Base-by-base conservation (phyloP, 2,888 invertebrate genomes). In the Diarsia brunnea region DNA sequence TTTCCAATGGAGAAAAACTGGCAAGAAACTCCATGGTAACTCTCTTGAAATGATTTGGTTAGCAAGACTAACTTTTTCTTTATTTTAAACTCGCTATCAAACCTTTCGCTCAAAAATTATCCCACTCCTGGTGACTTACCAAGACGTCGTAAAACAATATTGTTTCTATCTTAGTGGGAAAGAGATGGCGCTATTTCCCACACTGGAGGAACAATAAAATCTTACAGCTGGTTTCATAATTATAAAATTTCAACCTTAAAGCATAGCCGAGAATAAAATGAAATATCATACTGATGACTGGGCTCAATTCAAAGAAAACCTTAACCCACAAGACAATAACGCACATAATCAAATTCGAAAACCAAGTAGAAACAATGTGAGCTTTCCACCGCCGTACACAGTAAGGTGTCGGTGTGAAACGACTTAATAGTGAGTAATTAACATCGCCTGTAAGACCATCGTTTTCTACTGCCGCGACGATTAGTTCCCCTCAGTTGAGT, bases 351-450 rank as follows among this genome's bases (percentile, higher is more conserved):
- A n/a, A 38, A 75, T 21, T 31, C 4, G 49, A 66, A 38, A 27
- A 8, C 10, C 14, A 31, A 68, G 31, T 75, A 47, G 63, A 82
- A 38, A 16, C 12, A 43, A 72, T n/a, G 11, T 8, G 27, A 55
- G 21, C 21, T 31, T 65, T 66, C 14, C 47, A n/a, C 43, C 60
- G 53, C 47, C 43, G 1, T 61, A 58, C 10, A 47, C 12, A 24
- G 21, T 51, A 71, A 85, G 71, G 71, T 74, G 83, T 72, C 60
- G 60, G 73, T 8, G 60, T 55, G 19, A 68, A 81, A 67, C 73
- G 63, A 60, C 70, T 47, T 81, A 65, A 77, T 58, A 64, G 73
- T 71, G 65, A 61, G 85, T 71, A 67, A 65, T 83, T 85, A 85
- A 77, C 85, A 65, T 66, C 43, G 58, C 19, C 31, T 69, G 63